Percentiles rank a stretch among this genome's conserved stretches.
phyloP scores from a whole-genome alignment of 2,113 vertebrate species.

The Speoplatyrhinus poulsoni region DNA sequence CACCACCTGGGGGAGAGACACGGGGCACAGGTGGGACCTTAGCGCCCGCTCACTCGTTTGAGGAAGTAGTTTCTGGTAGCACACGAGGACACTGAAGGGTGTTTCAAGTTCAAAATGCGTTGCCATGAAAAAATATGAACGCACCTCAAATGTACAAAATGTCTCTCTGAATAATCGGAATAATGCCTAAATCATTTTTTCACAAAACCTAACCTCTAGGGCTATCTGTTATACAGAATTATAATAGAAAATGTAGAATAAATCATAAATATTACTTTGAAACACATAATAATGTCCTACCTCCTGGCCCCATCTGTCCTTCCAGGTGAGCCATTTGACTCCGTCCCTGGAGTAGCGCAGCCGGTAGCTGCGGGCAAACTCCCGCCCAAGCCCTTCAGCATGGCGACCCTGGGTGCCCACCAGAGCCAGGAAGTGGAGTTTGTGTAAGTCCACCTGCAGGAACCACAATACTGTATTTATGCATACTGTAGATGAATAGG shows the following conservation, averaged over 20 bases:
- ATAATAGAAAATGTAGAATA: too few relatives aligned
- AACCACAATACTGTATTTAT: not conserved
- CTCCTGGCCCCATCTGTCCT: conserved; percentile 86
- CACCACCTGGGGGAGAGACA: conserved; percentile 78
- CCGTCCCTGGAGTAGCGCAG: conserved; percentile 89
- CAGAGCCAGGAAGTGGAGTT: conserved; percentile 86
- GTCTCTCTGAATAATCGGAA: too few relatives aligned
- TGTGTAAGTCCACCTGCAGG: conserved; percentile 80
- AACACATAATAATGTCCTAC: conserved; percentile 58
- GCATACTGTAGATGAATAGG: not conserved
- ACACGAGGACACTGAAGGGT: too few relatives aligned
- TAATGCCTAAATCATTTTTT: too few relatives aligned
- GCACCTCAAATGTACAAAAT: too few relatives aligned
- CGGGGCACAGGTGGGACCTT: not conserved
- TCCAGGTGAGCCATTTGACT: conserved; percentile 87
- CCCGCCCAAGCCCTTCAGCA: conserved; percentile 87
- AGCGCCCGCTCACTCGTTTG: too few relatives aligned
- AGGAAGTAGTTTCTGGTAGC: not conserved
- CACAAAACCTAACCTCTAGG: too few relatives aligned
- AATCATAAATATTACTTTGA: too few relatives aligned
- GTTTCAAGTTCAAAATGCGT: too few relatives aligned
- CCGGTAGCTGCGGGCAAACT: conserved; percentile 87
- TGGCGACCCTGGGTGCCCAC: conserved; percentile 93
- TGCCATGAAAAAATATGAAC: too few relatives aligned
- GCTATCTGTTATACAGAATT: too few relatives aligned